These are phyloP conservation scores for Druon quercuslanigerum DNA, from an alignment of 1,140 invertebrate genomes.

Conservation along the genomic window DNA sequence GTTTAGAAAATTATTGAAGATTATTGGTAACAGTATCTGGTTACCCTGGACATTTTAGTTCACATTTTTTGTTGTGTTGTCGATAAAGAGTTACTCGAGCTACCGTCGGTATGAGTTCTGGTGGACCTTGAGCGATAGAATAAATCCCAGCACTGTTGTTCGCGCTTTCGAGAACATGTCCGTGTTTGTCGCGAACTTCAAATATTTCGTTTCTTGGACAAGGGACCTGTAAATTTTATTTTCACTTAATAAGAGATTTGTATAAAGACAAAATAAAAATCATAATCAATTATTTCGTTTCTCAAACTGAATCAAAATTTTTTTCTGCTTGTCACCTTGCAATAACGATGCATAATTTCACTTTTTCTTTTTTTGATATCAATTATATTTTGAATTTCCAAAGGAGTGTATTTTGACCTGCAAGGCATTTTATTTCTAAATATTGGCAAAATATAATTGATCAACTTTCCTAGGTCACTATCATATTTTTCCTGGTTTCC, in stretches of 20 bases:
- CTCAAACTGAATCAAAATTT: neutral
- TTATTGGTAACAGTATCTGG: slow-evolving; percentile 41
- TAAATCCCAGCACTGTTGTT: slow-evolving; percentile 80
- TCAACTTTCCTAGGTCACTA: slow-evolving; percentile 41
- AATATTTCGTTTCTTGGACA: slow-evolving; percentile 75
- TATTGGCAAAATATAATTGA: slow-evolving; percentile 52
- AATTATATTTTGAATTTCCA: slow-evolving; percentile 65
- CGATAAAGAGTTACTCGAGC: slow-evolving; percentile 72
- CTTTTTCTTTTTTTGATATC: slow-evolving; percentile 73
- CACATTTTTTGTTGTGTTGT: slow-evolving; percentile 63
- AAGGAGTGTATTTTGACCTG: slow-evolving; percentile 75
- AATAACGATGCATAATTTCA: slow-evolving; percentile 78
- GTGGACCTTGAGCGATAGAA: slow-evolving; percentile 75
- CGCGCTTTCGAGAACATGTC: slow-evolving; percentile 76
- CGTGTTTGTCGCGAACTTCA: slow-evolving; percentile 74
- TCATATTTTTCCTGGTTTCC: slow-evolving; percentile 10
- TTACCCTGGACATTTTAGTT: slow-evolving; percentile 78
- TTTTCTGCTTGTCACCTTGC: slow-evolving; percentile 73
- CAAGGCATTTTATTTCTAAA: slow-evolving; percentile 80
- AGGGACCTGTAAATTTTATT: slow-evolving; percentile 65
- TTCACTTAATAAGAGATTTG: too few relatives aligned
- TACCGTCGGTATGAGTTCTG: slow-evolving; percentile 68
- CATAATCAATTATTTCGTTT: too few relatives aligned
- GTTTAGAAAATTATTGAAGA: slow-evolving; percentile 36
- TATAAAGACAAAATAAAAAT: too few relatives aligned